Evolutionary conservation across 37 sponge, comb jelly and placozoan species (phyloP).

Genomic region (Cliona cf. orientalis): DNA sequence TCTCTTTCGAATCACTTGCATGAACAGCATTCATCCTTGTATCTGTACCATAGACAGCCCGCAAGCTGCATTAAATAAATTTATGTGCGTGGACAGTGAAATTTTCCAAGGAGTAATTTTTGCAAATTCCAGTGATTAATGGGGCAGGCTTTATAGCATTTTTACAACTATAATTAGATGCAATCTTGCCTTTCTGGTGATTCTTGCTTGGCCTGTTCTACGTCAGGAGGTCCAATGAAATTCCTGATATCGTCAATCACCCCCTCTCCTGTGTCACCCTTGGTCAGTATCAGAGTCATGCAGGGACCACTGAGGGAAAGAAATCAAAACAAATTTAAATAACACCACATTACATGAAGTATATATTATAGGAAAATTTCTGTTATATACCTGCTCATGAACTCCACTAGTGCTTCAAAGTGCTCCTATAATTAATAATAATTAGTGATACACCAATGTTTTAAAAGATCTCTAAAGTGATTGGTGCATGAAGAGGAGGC

Average conservation of each 20-base stretch:
- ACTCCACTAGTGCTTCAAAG: constrained; percentile 88
- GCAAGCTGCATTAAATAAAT: constrained; percentile 56
- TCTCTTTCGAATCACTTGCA: constrained; percentile 87
- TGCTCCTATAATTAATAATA: constrained; percentile 55
- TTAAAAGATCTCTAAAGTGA: not conserved
- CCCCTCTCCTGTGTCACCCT: constrained; percentile 84
- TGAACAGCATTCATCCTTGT: constrained; percentile 93
- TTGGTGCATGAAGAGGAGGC: no score
- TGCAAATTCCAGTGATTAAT: no score
- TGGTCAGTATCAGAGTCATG: constrained; percentile 81
- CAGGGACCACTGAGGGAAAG: constrained; percentile 83
- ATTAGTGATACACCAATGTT: not conserved
- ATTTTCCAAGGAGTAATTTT: not conserved
- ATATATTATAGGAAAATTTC: not conserved
- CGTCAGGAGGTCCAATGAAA: constrained; percentile 90
- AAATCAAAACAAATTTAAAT: not conserved
- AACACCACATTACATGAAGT: not conserved
- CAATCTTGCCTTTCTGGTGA: constrained; percentile 78
- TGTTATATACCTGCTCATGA: constrained; percentile 77
- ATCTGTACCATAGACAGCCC: constrained; percentile 88
- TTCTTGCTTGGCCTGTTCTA: constrained; percentile 85
- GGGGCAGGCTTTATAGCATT: no score
- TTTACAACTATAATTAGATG: not conserved
- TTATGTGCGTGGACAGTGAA: not conserved
- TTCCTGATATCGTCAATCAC: constrained; percentile 77